Base-by-base conservation (phyloP, 2,888 invertebrate species). In the Zonitis immaculata region DNA sequence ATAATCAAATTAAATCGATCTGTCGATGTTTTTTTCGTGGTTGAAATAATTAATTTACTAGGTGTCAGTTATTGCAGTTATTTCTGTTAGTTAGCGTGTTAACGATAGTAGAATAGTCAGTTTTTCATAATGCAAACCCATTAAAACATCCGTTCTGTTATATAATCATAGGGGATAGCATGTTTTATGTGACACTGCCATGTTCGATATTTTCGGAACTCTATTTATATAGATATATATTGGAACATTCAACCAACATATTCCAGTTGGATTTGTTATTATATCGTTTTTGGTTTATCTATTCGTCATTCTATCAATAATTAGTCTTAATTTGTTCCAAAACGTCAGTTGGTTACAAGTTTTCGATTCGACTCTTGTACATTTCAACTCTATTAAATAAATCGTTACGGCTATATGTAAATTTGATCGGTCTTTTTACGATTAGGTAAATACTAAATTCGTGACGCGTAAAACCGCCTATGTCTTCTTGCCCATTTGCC, bases 111-210 rank as follows among this genome's bases (percentile, higher is more conserved):
- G 3, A 12, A 27, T 6, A 30, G 48, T 26, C 51, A 51, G 52
- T 56, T 52, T 56, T 56, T 56, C 56, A 56, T 56, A 56, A 56
- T 52, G 50, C 45, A 46, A 49, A 48, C 53, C 35, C 53, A 50
- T 56, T 55, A 58, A 56, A 55, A 52, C 58, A 57, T 50, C 55
- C 58, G 54, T 47, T 56, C n/a, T 43, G 55, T 49, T 57, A 49
- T 46, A 51, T 57, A 59, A 59, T 59, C 52, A 55, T 55, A 59
- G 57, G 55, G 54, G 53, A n/a, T 57, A 49, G 54, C 49, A 49
- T 57, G 53, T 53, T 59, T 59, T 59, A 59, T 59, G 59, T 59
- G 59, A 59, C 59, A 59, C 35, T 59, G 54, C 51, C 57, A 57
- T 57, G 57, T 57, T 52, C 44, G 55, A 52, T 58, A 43, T 50